Percentiles rank a stretch among this genome's conserved stretches.
These are phyloP conservation scores for Tetrao urogallus DNA, from an alignment of 2,113 vertebrate species.

Conservation along the genomic window DNA sequence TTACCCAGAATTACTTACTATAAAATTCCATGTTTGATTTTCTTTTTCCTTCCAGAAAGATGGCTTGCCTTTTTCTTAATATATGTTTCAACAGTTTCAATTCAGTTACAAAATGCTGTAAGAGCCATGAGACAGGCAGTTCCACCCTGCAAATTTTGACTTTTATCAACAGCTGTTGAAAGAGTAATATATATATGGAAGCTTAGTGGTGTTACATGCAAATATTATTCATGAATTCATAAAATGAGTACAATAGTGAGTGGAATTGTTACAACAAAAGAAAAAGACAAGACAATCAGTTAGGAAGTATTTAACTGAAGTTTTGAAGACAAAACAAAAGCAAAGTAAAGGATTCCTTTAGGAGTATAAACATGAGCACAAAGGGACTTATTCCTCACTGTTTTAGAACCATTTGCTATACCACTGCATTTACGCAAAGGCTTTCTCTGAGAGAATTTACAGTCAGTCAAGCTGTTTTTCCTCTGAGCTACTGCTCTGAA, in stretches of 20 bases:
- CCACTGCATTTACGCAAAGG: slow-evolving; percentile 28
- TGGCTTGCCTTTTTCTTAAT: neutral
- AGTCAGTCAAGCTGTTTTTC: slow-evolving; percentile 31
- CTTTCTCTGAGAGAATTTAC: slow-evolving; percentile 58
- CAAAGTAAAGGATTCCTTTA: neutral
- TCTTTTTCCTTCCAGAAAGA: neutral
- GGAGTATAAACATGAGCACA: neutral
- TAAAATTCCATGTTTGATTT: neutral
- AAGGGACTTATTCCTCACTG: neutral
- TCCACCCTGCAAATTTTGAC: neutral
- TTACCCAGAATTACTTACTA: neutral
- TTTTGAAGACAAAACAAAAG: neutral
- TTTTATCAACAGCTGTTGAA: neutral
- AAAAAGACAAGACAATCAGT: neutral
- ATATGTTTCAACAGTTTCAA: neutral
- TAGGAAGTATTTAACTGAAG: neutral
- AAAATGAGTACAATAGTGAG: too few species aligned
- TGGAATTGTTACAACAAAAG: too few species aligned
- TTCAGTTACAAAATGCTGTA: neutral
- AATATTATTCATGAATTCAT: too few species aligned
- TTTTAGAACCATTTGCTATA: slow-evolving; percentile 46
- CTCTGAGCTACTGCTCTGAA: slow-evolving; percentile 20
- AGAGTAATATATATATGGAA: too few species aligned
- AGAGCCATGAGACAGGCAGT: neutral
- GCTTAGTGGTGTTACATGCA: too few species aligned